Conservation (phyloP, 64 coral and sea anemone species). For the Actinia equina region DNA sequence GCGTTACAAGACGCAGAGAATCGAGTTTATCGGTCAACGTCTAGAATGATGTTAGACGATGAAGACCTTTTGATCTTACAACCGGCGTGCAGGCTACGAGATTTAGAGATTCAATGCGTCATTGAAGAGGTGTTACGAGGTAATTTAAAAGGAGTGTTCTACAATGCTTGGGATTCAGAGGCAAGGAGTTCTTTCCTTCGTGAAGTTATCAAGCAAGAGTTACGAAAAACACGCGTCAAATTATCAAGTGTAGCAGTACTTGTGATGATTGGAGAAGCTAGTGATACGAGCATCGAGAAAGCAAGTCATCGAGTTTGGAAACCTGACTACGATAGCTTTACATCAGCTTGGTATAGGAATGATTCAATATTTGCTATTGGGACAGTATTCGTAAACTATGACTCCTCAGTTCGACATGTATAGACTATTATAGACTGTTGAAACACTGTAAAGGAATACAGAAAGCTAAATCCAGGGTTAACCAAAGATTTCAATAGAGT, state of each 20-base stretch:
- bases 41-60: background rate
- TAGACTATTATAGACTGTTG: background rate
- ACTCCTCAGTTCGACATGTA: background rate
- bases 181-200: constrained; percentile 53
- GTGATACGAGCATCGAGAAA: constrained; percentile 75
- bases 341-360: constrained; percentile 88
- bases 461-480: no score
- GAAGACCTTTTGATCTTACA: constrained; percentile 83
- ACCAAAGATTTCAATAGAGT: background rate
- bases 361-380: constrained; percentile 78
- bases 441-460: background rate
- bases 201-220: constrained; percentile 68
- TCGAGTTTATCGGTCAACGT: background rate
- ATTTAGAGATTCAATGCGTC: constrained; percentile 68
- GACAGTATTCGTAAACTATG: constrained; percentile 71
- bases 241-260: constrained; percentile 53
- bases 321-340: constrained; percentile 81
- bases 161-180: constrained; percentile 63
- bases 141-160: constrained; percentile 55
- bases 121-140: constrained; percentile 68
- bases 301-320: constrained; percentile 92
- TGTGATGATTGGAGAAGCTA: constrained; percentile 75
- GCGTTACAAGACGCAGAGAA: background rate
- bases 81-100: constrained; percentile 83
- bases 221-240: constrained; percentile 26